Percentiles rank a stretch among this genome's conserved stretches.
Evolutionary conservation across 2,888 invertebrate genomes (phyloP).

Genomic region (Syrista parreyssii): DNA sequence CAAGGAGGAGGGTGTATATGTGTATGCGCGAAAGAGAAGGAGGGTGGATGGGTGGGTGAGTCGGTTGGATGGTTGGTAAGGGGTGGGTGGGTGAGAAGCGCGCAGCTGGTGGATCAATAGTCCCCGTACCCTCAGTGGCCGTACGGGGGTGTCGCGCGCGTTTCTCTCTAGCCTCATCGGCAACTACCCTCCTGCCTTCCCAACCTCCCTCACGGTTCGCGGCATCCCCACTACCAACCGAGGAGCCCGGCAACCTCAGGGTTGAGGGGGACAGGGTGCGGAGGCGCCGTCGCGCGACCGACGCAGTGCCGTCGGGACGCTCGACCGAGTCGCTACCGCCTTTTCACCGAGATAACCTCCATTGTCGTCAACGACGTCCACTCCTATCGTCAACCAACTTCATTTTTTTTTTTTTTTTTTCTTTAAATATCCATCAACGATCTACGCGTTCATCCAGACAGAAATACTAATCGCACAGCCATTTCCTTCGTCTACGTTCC

Average conservation of each 20-base stretch:
- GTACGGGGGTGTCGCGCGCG: conserved; percentile 41
- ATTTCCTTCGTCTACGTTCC: no score
- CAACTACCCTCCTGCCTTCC: conserved; percentile 25
- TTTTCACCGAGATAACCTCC: conserved; percentile 18
- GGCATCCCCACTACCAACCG: conserved; percentile 25
- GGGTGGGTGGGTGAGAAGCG: conserved; percentile 49
- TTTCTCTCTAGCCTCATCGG: conserved; percentile 19
- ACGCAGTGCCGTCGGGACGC: conserved; percentile 65
- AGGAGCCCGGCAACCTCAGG: conserved; percentile 44
- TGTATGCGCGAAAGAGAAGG: not conserved
- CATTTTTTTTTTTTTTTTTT: no score
- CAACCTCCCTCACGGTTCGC: conserved; percentile 30
- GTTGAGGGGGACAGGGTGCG: conserved; percentile 42
- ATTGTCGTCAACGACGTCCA: conserved; percentile 15
- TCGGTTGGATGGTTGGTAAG: conserved; percentile 17
- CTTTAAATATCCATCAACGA: no score
- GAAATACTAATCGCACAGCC: no score
- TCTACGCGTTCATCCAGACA: no score
- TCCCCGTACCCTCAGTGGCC: conserved; percentile 47
- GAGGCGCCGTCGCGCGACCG: conserved; percentile 59
- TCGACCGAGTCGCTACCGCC: conserved; percentile 52
- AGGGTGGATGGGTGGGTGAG: conserved; percentile 15
- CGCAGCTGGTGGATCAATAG: conserved; percentile 64
- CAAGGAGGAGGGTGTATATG: conserved; percentile 11
- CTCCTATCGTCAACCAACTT: conserved; percentile 4